These are phyloP conservation scores for Sebastes nivosus DNA, from an alignment of 2,797 vertebrate genomes.

Conservation along the genomic window DNA sequence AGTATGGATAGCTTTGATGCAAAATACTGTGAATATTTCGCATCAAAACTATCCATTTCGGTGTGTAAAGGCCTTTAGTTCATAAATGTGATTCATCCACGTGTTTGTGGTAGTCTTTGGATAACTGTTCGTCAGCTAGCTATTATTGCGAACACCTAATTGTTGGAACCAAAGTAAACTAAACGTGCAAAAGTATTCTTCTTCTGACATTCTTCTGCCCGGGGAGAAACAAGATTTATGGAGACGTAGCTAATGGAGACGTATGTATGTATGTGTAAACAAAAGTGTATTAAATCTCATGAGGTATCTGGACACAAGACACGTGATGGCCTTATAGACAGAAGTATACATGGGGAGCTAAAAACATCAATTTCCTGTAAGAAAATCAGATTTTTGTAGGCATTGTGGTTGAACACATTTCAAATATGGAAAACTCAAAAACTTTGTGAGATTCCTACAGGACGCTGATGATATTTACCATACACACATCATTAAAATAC, in stretches of 20 bases:
- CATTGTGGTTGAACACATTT: background rate
- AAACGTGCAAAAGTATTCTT: background rate
- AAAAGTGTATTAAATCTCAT: background rate
- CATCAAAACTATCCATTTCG: no score
- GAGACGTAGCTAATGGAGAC: background rate
- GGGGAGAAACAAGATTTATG: background rate
- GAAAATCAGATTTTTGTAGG: background rate
- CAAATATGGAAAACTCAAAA: background rate
- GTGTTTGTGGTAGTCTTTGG: background rate
- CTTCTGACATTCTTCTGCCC: background rate
- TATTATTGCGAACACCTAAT: background rate
- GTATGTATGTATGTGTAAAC: background rate
- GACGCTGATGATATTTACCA: background rate
- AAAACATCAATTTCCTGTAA: background rate
- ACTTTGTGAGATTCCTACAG: background rate
- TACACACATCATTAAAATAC: constrained; percentile 13
- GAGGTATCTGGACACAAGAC: fast-evolving
- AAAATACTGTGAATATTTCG: fast-evolving
- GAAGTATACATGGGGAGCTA: background rate
- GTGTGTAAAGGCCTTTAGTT: fast-evolving
- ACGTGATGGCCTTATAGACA: background rate
- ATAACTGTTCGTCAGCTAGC: background rate
- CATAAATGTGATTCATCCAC: background rate
- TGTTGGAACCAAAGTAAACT: background rate
- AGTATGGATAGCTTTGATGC: fast-evolving